Evolutionary conservation across 1,140 invertebrate species (phyloP).

Genomic region (Helicoverpa armigera): DNA sequence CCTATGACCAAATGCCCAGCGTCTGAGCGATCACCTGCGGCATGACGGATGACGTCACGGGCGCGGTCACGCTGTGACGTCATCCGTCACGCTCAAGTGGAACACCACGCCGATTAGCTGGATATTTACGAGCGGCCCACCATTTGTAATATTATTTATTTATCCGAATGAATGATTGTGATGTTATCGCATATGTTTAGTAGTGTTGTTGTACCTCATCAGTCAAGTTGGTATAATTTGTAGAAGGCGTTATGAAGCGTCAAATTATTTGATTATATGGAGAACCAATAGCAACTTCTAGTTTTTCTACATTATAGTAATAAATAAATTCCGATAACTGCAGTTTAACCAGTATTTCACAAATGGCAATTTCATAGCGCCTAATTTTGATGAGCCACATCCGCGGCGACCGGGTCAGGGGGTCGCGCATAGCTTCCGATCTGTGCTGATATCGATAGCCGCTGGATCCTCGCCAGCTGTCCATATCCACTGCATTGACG

Average conservation of each 20-base stretch:
- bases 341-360: too few species aligned
- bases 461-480: slow-evolving; percentile 25
- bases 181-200: not conserved
- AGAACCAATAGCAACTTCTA: too few species aligned
- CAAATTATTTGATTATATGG: too few species aligned
- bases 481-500: not conserved
- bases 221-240: not conserved
- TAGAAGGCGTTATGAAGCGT: too few species aligned
- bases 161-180: not conserved
- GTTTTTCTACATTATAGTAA: too few species aligned
- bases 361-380: not conserved
- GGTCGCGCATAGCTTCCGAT: slow-evolving; percentile 17
- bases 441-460: slow-evolving; percentile 11
- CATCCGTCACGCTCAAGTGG: slow-evolving; percentile 2
- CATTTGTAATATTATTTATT: not conserved
- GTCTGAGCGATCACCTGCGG: not conserved
- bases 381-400: not conserved
- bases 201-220: not conserved
- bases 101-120: not conserved
- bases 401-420: not conserved
- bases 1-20: not conserved
- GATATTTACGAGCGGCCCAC: not conserved
- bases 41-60: slow-evolving; percentile 29
- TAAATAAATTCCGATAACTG: too few species aligned
- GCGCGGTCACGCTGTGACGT: not conserved